Evolutionary conservation across 92 coral and sea anemone species (phyloP), one percentile per base, ranked within the genome.

Genomic region (Siderastrea radians): DNA sequence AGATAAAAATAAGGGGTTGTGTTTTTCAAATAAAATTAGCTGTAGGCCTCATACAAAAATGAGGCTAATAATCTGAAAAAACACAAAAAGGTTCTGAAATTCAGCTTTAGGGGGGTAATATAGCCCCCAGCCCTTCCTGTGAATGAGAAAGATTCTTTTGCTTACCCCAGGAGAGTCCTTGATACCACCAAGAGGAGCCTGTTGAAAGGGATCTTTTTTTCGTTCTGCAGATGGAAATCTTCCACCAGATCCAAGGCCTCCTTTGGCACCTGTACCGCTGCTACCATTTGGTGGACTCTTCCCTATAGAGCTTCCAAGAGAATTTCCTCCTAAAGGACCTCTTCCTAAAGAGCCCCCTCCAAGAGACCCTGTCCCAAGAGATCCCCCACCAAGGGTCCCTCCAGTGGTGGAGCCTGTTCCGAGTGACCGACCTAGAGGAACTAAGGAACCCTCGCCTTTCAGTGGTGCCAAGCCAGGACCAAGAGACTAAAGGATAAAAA

Each of bases 331-430:
- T 7, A 84, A 77, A 13, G 86, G 84, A 49, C 89, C 74, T 73
- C 68, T 90, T 3, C 92, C 92, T 12, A 95, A 82, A 73, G 98
- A 93, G 45, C 93, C 88, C 59, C 95, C 96, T 72, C 98, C 98
- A 38, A 95, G 91, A 78, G 96, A 84, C 72, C 91, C 80, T 12
- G 75, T 55, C 6, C 85, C 85, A 43, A 79, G 60, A 46, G 90
- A 6, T 9, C 75, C 55, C 49, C 90, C 90, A 63, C 49, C 75
- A 13, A 86, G 88, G 73, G 90, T 72, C 78, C 84, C 96, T 38
- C 89, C 89, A 10, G 84, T 90, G n/a, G 91, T 88, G 67, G 96
- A 79, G 78, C 93, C 78, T 55, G 87, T 58, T 71, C 94, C 79
- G 52, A 79, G 86, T 78, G 89, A 59, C 77, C 88, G 90, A 0